Evolutionary conservation across 2,797 vertebrate genomes (phyloP), one percentile per base, ranked within the genome.

Genomic region (Ctenosaura bakeri): DNA sequence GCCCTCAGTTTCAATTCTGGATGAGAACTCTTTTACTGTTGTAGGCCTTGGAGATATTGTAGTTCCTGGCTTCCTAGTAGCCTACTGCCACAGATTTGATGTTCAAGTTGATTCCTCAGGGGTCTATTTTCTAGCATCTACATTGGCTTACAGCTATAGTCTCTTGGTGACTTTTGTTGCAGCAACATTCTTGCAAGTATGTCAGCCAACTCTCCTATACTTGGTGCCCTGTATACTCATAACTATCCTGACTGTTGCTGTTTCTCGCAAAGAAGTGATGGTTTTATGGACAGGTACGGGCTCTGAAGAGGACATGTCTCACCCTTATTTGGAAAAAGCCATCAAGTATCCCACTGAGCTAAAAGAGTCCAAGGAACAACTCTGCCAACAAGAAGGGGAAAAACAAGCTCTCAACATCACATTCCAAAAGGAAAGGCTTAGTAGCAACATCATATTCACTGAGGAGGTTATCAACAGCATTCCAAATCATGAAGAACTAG

Each of bases 141-240:
- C 97, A 0, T 82, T 97, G 97, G 98, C 97, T 5, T 98, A 98
- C 0, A 97, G 97, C 10, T 92, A 97, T 0, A 97, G 98, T 87
- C 97, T 99, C 85, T 93, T 99, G 87, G 94, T 98, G 96, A 99
- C 98, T 62, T 98, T 98, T 66, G 85, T 96, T 64, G 98, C 98
- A n/a, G 96, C 98, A 96, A 97, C 97, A 22, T 64, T 98, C 96
- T 98, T 97, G 96, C 96, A 98, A 96, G 98, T 95, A 96, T 98
- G 98, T 87, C 98, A 98, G 96, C 98, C 98, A 9, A 98, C 98
- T 74, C 94, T 99, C 93, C 97, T 98, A 89, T 99, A 97, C 96
- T 95, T 98, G 93, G 98, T 98, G 95, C 98, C 98, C 92, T 98
- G 98, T 95, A 98, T 98, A 87, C 97, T 98, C 95, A 97, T 98